Evolutionary conservation across 2,888 invertebrate species (phyloP).

Genomic region (Drosophila ezoana): DNA sequence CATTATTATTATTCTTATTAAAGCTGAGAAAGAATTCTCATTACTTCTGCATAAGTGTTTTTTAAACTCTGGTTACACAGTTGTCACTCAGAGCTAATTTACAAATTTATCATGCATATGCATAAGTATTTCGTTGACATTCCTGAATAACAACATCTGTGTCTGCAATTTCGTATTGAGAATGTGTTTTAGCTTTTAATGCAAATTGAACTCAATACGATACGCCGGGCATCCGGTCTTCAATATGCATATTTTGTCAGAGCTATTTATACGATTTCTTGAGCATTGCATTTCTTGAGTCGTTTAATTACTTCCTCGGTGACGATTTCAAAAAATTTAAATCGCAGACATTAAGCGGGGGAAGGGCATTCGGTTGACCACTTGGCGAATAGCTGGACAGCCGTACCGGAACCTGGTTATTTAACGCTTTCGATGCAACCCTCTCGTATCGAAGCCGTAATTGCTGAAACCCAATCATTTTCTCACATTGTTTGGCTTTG

Average conservation of each 20-base stretch:
- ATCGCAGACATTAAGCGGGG: conserved; percentile 26
- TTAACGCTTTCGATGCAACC: conserved; percentile 49
- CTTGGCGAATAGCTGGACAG: conserved; percentile 13
- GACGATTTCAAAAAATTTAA: conserved; percentile 52
- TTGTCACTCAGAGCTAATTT: conserved; percentile 17
- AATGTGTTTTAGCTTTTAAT: conserved; percentile 25
- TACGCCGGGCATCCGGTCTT: conserved; percentile 56
- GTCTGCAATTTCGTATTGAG: background rate
- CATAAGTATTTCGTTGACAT: conserved; percentile 22
- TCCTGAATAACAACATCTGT: conserved; percentile 31
- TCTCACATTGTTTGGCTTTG: conserved; percentile 49
- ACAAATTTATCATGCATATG: conserved; percentile 15
- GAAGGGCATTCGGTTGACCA: conserved; percentile 35
- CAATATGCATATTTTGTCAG: conserved; percentile 25
- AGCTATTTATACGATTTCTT: conserved; percentile 70
- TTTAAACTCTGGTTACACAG: conserved; percentile 20
- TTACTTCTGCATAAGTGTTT: too few relatives aligned
- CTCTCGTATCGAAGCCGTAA: conserved; percentile 36
- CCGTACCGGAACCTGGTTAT: conserved; percentile 65
- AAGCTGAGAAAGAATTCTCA: too few relatives aligned
- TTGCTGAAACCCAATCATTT: conserved; percentile 69
- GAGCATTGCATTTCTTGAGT: conserved; percentile 29
- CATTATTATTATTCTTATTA: too few relatives aligned
- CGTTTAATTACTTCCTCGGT: conserved; percentile 60
- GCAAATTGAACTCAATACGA: conserved; percentile 50